Evolutionary conservation across 2,797 vertebrate species (phyloP).

Genomic region (Xerus rutilus): DNA sequence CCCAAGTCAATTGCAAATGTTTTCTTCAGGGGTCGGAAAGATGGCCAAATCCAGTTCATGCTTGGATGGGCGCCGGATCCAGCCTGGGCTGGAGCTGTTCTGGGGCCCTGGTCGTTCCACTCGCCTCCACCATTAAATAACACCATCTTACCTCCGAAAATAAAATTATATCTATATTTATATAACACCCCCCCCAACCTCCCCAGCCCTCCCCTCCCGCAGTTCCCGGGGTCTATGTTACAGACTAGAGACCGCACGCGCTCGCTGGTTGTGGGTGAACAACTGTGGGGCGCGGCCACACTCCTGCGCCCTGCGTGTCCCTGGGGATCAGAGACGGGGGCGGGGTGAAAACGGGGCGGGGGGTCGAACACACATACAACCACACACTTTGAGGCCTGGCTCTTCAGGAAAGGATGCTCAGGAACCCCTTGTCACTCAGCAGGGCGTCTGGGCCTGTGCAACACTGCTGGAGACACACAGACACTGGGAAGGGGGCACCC

Average conservation of each 20-base stretch:
- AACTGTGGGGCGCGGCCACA: conserved; percentile 68
- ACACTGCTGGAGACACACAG: conserved; percentile 64
- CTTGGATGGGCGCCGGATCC: conserved; percentile 67
- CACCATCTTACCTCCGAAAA: conserved; percentile 86
- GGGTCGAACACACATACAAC: conserved; percentile 52
- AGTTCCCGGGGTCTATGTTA: conserved; percentile 79
- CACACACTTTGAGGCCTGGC: conserved; percentile 66
- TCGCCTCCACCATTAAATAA: conserved; percentile 82
- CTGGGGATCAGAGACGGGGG: conserved; percentile 49
- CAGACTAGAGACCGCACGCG: conserved; percentile 73
- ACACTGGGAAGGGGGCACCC: conserved; percentile 69
- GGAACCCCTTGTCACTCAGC: conserved; percentile 73
- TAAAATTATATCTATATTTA: conserved; percentile 84
- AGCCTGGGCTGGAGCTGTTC: conserved; percentile 9
- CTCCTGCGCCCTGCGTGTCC: background rate
- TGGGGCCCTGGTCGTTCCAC: conserved; percentile 60
- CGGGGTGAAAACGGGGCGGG: background rate
- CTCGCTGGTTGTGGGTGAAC: conserved; percentile 65
- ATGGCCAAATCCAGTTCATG: conserved; percentile 76
- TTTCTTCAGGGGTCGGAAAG: conserved; percentile 59
- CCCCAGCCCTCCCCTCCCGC: conserved; percentile 71
- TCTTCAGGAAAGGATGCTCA: conserved; percentile 65
- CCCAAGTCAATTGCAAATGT: conserved; percentile 62
- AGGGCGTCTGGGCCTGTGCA: conserved; percentile 60
- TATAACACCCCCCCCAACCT: conserved; percentile 77